A percentile compares a stretch with the other conserved stretches of the same genome.
Conservation (phyloP, 2,888 invertebrate genomes). For the Andricus curvator region DNA sequence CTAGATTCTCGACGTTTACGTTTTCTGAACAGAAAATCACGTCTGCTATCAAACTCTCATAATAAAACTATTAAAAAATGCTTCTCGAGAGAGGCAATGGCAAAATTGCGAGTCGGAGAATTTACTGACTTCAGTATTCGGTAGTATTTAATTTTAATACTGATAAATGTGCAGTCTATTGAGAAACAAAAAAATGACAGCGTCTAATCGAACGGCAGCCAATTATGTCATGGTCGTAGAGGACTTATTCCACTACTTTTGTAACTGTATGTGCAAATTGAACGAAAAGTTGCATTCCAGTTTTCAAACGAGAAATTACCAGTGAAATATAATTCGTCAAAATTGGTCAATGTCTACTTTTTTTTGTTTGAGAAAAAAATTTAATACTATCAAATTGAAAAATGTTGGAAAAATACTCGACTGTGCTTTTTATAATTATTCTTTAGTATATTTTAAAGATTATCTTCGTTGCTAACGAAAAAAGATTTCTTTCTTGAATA, state of each 20-base stretch:
- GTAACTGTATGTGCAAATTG: slow-evolving; percentile 19
- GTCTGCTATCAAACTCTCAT: not conserved
- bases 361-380: too few species aligned
- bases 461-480: too few species aligned
- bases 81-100: slow-evolving; percentile 2
- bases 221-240: slow-evolving; percentile 54
- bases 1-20: not conserved
- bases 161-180: slow-evolving; percentile 65
- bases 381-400: too few species aligned
- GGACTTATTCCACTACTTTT: slow-evolving; percentile 9
- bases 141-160: slow-evolving; percentile 61
- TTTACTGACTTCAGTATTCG: slow-evolving; percentile 11
- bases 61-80: slow-evolving; percentile 16
- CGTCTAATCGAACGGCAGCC: slow-evolving; percentile 47
- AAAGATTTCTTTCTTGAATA: too few species aligned
- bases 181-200: slow-evolving; percentile 42
- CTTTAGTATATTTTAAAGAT: too few species aligned
- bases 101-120: slow-evolving; percentile 1
- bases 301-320: not conserved
- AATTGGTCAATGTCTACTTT: not conserved
- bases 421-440: too few species aligned
- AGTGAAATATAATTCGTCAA: not conserved
- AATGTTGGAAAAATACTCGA: too few species aligned
- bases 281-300: slow-evolving; percentile 4
- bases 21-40: not conserved